A percentile compares a stretch with the other conserved stretches of the same genome.
Evolutionary conservation across 2,888 invertebrate species (phyloP).

Genomic region (Drosophila robusta): DNA sequence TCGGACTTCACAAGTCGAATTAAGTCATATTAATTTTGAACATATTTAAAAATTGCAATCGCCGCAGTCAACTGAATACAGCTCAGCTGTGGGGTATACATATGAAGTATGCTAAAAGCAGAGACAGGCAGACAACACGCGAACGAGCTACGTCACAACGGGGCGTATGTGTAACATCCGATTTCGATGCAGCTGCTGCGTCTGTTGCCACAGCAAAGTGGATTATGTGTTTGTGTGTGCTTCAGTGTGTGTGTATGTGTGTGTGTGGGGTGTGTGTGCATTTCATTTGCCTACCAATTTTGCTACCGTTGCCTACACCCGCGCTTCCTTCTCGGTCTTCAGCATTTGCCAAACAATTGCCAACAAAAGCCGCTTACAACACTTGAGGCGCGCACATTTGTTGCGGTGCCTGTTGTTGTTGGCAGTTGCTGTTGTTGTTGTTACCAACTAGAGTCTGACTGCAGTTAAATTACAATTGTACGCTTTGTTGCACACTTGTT

Average conservation of each 20-base stretch:
- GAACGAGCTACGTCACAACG: conserved; percentile 31
- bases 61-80: too few species aligned
- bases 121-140: not conserved
- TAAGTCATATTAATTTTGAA: too few species aligned
- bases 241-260: conserved; percentile 29
- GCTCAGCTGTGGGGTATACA: conserved; percentile 22
- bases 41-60: too few species aligned
- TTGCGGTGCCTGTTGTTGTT: conserved; percentile 45
- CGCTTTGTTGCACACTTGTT: conserved; percentile 77
- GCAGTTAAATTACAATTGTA: conserved; percentile 80
- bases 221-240: conserved; percentile 56
- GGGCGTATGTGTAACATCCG: conserved; percentile 74
- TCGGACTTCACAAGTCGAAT: too few species aligned
- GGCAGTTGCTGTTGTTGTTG: conserved; percentile 41
- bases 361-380: conserved; percentile 80
- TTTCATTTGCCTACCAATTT: conserved; percentile 71
- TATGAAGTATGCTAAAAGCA: not conserved
- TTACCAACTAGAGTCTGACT: conserved; percentile 74
- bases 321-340: conserved; percentile 11
- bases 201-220: conserved; percentile 59
- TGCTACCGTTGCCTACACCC: not conserved
- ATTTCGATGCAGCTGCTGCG: conserved; percentile 52
- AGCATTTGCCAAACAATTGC: conserved; percentile 70
- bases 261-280: conserved; percentile 38
- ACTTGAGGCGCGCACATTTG: conserved; percentile 72